Evolutionary conservation across 2,888 invertebrate genomes (phyloP), one percentile per base, ranked within the genome.

Genomic region (Agrotis ipsilon): DNA sequence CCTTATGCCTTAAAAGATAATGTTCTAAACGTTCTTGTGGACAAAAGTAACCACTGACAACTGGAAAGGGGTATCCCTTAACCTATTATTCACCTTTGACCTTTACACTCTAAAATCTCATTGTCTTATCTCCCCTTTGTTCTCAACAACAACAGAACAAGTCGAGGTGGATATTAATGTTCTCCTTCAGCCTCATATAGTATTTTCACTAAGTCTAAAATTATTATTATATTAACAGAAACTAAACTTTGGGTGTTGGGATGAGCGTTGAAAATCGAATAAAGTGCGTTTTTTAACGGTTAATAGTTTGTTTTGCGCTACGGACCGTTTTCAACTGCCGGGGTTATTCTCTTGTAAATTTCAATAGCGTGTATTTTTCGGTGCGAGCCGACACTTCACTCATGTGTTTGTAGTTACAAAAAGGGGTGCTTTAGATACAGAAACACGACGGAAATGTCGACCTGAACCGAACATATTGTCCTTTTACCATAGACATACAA

Each of bases 311-410:
- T 49, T 57, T 74, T 48, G 55, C 14, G n/a, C 18, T 48, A 5
- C 45, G 14, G 4, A 48, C 16, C 24, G 7, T 45, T 78, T 62
- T 55, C 58, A 68, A 62, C 61, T 58, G 49, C 21, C 51, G 18
- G 55, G 60, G 65, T 72, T 66, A 66, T 78, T 72, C 60, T 24
- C 27, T 76, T 59, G 21, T 68, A 68, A 68, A 74, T 79, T 68
- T 74, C 75, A 74, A 77, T 67, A 61, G 68, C 39, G 13, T 58
- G 45, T 74, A 67, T 59, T 73, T 75, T 76, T 62, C 19, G 49
- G 11, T 43, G 59, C 54, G 46, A 49, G 19, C 27, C 27, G 21
- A 49, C 39, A 19, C 59, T 65, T 65, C 79, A 27, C 67, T 68
- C 51, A 51, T 51, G 21, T 58, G 16, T 59, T 39, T 73, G 1